Evolutionary conservation across 2,797 vertebrate species (phyloP).

Genomic region (Gila robusta): DNA sequence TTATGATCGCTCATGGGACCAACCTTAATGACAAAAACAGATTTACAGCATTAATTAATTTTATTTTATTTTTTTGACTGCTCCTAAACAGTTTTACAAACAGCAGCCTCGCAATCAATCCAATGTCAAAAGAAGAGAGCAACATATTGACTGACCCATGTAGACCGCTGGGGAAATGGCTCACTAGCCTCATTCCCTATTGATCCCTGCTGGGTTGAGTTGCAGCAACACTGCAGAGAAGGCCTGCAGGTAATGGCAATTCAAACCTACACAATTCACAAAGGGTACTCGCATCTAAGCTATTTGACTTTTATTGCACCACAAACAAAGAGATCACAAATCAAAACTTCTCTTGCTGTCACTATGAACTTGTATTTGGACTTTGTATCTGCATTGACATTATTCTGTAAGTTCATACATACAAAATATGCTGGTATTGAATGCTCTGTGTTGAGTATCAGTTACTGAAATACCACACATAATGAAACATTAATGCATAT

Average conservation of each 20-base stretch:
- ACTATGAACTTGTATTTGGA: not conserved
- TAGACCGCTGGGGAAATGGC: slow-evolving; percentile 61
- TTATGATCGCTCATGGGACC: not conserved
- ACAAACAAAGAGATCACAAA: slow-evolving; percentile 39
- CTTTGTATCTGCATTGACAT: slow-evolving; percentile 37
- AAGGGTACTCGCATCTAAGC: slow-evolving; percentile 41
- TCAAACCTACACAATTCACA: slow-evolving; percentile 59
- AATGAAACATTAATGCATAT: not conserved
- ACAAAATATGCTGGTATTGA: not conserved
- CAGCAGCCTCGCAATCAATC: slow-evolving; percentile 63
- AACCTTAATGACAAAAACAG: slow-evolving; percentile 34
- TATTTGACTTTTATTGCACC: slow-evolving; percentile 41
- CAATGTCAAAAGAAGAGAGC: slow-evolving; percentile 68
- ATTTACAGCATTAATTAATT: not conserved
- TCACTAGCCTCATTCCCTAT: slow-evolving; percentile 64
- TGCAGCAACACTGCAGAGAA: slow-evolving; percentile 60
- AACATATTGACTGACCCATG: slow-evolving; percentile 69
- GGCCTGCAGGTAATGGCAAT: slow-evolving; percentile 56
- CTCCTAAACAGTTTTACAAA: slow-evolving; percentile 61
- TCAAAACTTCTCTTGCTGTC: slow-evolving; percentile 21
- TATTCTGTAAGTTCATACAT: slow-evolving; percentile 4
- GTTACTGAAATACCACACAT: not conserved
- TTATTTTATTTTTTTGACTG: slow-evolving; percentile 16
- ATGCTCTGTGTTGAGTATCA: not conserved
- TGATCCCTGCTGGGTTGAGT: slow-evolving; percentile 64